A percentile compares a stretch with the other conserved stretches of the same genome.
phyloP scores from a whole-genome alignment of 1,140 invertebrate genomes.

The Aphelenchoides besseyi region DNA sequence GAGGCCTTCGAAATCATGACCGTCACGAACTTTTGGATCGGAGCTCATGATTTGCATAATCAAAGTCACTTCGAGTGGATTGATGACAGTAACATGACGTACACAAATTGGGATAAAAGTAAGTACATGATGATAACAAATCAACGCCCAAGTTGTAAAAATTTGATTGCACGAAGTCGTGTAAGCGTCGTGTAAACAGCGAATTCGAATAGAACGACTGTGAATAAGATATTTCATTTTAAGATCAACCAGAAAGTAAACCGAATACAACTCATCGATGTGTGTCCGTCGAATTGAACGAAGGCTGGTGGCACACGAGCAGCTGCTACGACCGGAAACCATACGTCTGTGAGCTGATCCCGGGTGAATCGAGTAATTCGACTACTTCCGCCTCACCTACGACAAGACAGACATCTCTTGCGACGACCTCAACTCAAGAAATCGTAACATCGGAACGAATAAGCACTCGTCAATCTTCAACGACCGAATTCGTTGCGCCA shows the following conservation, averaged over 20 bases:
- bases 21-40: background rate
- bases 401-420: too few species aligned
- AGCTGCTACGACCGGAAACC: background rate
- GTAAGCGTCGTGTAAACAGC: too few species aligned
- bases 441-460: too few species aligned
- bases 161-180: too few species aligned
- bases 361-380: background rate
- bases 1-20: slow-evolving; percentile 5
- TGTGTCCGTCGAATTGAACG: background rate
- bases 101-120: background rate
- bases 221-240: too few species aligned
- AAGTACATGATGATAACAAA: background rate
- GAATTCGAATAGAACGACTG: too few species aligned
- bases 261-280: background rate
- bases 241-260: background rate
- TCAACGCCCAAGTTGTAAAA: background rate
- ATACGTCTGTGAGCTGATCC: background rate
- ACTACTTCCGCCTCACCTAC: too few species aligned
- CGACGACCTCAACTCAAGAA: too few species aligned
- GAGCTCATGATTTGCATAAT: slow-evolving; percentile 4
- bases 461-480: too few species aligned
- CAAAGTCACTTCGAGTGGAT: background rate
- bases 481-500: too few species aligned
- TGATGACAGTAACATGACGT: background rate
- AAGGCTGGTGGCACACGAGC: background rate